A percentile compares a stretch with the other conserved stretches of the same genome.
Evolutionary conservation across 2,888 invertebrate species (phyloP).

Genomic region (Mesorhabditis spiculigera): DNA sequence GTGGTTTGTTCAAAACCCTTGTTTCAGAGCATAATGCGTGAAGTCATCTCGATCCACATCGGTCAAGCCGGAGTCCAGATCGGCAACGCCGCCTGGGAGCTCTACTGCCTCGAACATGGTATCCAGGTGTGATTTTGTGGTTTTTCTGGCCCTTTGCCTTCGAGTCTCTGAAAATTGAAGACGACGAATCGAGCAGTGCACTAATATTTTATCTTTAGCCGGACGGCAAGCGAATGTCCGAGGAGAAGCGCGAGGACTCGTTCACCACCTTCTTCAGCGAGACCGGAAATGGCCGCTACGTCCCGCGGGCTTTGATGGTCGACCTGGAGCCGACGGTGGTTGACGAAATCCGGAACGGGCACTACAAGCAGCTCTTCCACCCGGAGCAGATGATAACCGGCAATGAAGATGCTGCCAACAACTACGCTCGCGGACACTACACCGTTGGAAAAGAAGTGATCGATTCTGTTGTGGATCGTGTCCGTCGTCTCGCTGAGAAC

Average conservation of each 20-base stretch:
- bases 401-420: constrained; percentile 43
- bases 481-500: constrained; percentile 67
- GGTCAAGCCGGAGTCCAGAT: constrained; percentile 54
- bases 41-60: constrained; percentile 51
- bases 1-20: too few species aligned
- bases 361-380: constrained; percentile 44
- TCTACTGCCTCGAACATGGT: constrained; percentile 54
- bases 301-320: constrained; percentile 41
- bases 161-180: too few species aligned
- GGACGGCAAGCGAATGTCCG: too few species aligned
- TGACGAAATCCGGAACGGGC: constrained; percentile 70
- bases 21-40: constrained; percentile 26
- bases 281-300: constrained; percentile 67
- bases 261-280: constrained; percentile 79
- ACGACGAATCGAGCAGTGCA: too few species aligned
- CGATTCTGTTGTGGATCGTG: constrained; percentile 39
- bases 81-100: constrained; percentile 66
- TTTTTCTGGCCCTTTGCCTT: too few species aligned
- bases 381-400: constrained; percentile 88
- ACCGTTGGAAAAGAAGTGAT: constrained; percentile 69
- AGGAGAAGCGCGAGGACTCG: constrained; percentile 69
- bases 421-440: constrained; percentile 67
- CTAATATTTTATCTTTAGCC: too few species aligned
- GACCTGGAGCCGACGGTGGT: constrained; percentile 42
- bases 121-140: too few species aligned